phyloP scores from a whole-genome alignment of 2,113 vertebrate genomes.

The Panurus biarmicus region DNA sequence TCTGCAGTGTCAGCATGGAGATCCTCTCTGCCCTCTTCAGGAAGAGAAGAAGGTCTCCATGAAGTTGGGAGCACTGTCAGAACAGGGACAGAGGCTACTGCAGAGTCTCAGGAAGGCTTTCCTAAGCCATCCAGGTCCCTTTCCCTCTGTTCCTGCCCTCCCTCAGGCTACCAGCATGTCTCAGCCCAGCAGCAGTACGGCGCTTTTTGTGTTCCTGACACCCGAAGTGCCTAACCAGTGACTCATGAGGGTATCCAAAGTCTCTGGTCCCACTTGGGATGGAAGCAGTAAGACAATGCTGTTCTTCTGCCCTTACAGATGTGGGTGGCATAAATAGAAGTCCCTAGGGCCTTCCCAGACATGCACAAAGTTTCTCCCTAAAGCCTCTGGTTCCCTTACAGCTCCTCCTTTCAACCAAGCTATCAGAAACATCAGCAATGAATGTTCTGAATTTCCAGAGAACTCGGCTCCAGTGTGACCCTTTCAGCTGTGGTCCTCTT shows the following conservation, averaged over 20 bases:
- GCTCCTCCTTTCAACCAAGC: background rate
- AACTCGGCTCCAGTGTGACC: background rate
- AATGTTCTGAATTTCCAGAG: background rate
- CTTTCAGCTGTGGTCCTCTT: background rate
- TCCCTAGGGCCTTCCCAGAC: background rate
- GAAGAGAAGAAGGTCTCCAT: background rate
- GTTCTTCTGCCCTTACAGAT: background rate
- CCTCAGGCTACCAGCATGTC: background rate
- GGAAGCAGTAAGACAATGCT: background rate
- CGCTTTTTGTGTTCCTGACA: background rate
- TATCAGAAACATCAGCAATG: background rate
- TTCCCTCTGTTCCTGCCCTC: background rate
- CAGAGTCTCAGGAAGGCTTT: background rate
- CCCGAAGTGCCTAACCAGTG: background rate
- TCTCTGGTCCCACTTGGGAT: background rate
- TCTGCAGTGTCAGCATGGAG: background rate
- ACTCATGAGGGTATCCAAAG: background rate
- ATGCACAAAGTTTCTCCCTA: background rate
- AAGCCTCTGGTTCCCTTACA: background rate
- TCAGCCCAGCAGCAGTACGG: background rate
- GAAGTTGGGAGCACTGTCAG: background rate
- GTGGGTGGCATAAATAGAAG: background rate
- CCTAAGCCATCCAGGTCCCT: background rate
- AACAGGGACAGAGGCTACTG: background rate
- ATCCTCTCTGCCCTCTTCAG: background rate